Conservation (phyloP, 2,113 vertebrate genomes). For the Orycteropus afer region DNA sequence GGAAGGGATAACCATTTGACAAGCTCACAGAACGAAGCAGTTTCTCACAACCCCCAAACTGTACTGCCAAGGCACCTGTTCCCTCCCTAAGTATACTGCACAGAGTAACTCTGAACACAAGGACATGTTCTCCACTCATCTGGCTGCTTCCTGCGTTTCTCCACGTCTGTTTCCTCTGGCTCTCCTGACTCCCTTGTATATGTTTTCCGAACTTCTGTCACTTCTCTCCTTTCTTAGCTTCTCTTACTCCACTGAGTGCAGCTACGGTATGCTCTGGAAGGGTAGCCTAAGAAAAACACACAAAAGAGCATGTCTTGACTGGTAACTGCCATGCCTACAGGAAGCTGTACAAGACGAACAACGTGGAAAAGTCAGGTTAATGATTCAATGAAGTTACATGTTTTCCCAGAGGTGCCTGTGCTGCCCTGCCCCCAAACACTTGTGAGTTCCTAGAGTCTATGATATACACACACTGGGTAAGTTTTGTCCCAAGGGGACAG, state of each 20-base stretch:
- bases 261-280: too few species aligned
- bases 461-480: background rate
- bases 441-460: background rate
- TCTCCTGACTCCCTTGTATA: too few species aligned
- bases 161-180: too few species aligned
- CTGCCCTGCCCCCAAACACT: background rate
- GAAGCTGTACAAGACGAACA: slow-evolving; percentile 45
- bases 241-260: too few species aligned
- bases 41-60: too few species aligned
- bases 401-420: background rate
- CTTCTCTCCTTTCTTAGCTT: too few species aligned
- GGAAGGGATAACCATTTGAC: slow-evolving; percentile 62
- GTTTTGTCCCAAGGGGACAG: background rate
- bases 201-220: too few species aligned
- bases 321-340: slow-evolving; percentile 32
- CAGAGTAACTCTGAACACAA: slow-evolving; percentile 3
- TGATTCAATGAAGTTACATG: background rate
- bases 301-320: slow-evolving; percentile 4
- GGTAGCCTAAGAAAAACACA: slow-evolving; percentile 78
- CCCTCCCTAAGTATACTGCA: too few species aligned
- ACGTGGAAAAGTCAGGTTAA: slow-evolving; percentile 1
- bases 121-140: slow-evolving; percentile 8
- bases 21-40: slow-evolving; percentile 76
- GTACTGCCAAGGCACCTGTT: too few species aligned
- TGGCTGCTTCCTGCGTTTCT: too few species aligned